Conservation (phyloP, 2,797 vertebrate species). For the Siniperca undulata region DNA sequence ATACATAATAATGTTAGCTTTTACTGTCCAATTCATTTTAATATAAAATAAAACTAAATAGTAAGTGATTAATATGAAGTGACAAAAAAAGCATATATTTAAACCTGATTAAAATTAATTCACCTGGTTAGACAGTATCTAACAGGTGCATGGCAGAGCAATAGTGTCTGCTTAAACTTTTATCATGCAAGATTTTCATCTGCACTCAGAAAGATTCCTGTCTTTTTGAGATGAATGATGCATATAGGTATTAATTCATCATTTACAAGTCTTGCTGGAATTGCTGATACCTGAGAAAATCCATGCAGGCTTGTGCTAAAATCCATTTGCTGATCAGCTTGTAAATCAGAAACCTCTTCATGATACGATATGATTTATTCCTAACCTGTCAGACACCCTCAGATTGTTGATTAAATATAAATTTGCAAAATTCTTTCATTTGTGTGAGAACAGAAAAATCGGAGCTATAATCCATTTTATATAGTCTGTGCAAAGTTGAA, state of each 20-base stretch:
- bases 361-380: slow-evolving; percentile 35
- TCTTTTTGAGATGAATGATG: slow-evolving; percentile 50
- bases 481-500: slow-evolving; percentile 14
- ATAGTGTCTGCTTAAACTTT: slow-evolving; percentile 40
- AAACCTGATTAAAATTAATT: slow-evolving; percentile 22
- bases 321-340: slow-evolving; percentile 34
- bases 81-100: slow-evolving; percentile 9
- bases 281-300: slow-evolving; percentile 40
- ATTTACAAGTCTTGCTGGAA: slow-evolving; percentile 50
- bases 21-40: neutral
- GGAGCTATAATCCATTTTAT: slow-evolving; percentile 16
- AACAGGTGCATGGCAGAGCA: slow-evolving; percentile 22
- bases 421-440: slow-evolving; percentile 2
- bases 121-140: slow-evolving; percentile 35
- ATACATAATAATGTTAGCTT: neutral
- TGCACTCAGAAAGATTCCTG: slow-evolving; percentile 19
- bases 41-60: slow-evolving; percentile 4
- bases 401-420: slow-evolving; percentile 25
- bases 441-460: slow-evolving; percentile 4
- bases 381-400: slow-evolving; percentile 14
- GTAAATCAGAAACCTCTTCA: slow-evolving; percentile 49
- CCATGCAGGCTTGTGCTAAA: slow-evolving; percentile 6
- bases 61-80: slow-evolving; percentile 6
- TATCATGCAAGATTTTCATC: slow-evolving; percentile 39
- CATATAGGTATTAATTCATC: slow-evolving; percentile 46